These are phyloP conservation scores for Leptopilina myrica DNA, from an alignment of 2,888 invertebrate genomes.

Conservation along the genomic window DNA sequence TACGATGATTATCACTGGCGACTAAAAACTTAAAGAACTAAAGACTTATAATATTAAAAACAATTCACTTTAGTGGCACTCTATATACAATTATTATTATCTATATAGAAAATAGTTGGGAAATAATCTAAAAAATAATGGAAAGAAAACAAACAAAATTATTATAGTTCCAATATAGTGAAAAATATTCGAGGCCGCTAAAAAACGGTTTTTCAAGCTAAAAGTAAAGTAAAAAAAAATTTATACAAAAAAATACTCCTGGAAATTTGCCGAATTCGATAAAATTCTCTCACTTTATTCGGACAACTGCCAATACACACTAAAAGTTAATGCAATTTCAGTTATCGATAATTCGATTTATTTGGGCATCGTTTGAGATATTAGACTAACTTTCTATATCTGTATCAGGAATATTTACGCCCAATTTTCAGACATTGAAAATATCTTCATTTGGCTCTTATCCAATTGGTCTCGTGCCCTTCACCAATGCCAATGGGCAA, in stretches of 20 bases:
- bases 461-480: slow-evolving; percentile 75
- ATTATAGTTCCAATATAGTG: neutral
- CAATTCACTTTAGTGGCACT: neutral
- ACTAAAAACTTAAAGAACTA: neutral
- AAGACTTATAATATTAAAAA: neutral
- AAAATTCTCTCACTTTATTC: slow-evolving; percentile 7
- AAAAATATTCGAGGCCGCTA: too few relatives aligned
- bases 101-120: neutral
- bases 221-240: too few relatives aligned
- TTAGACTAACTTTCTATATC: slow-evolving; percentile 1
- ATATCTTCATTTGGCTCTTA: slow-evolving; percentile 71
- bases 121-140: too few relatives aligned
- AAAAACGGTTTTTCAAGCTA: too few relatives aligned
- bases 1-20: neutral
- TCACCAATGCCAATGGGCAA: slow-evolving; percentile 73
- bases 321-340: slow-evolving; percentile 10
- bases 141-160: neutral
- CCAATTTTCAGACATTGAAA: slow-evolving; percentile 67
- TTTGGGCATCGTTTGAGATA: neutral
- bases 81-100: slow-evolving; percentile 3
- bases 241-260: neutral
- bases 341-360: slow-evolving; percentile 29
- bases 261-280: slow-evolving; percentile 31
- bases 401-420: neutral
- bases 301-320: slow-evolving; percentile 38